phyloP scores from a whole-genome alignment of 2,797 vertebrate genomes.

The Hapalemur alaotrensis region DNA sequence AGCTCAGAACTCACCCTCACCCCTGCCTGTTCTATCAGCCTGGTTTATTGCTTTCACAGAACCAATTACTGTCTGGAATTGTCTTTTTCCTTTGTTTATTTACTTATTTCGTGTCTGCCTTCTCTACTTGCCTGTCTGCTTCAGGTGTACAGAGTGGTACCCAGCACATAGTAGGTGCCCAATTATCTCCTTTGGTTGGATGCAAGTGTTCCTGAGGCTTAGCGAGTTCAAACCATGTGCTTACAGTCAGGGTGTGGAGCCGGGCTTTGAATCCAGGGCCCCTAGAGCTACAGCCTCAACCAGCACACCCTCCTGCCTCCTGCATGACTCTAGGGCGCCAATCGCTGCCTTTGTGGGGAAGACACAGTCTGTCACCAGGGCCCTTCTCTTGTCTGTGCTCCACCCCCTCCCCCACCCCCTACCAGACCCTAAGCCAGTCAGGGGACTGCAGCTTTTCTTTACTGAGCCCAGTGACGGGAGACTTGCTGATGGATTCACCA shows the following conservation, averaged over 20 bases:
- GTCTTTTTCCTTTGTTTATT: background rate
- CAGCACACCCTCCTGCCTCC: background rate
- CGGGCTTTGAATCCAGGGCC: background rate
- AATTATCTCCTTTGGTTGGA: background rate
- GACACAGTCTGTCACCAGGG: background rate
- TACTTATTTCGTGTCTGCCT: background rate
- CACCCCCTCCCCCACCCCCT: no score
- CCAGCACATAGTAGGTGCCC: background rate
- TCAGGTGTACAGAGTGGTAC: background rate
- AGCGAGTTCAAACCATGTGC: background rate
- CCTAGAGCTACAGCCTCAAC: background rate
- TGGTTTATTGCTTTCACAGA: background rate
- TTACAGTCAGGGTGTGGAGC: background rate
- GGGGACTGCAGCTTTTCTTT: background rate
- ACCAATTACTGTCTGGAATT: background rate
- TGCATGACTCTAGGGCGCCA: background rate
- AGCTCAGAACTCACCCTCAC: accelerated
- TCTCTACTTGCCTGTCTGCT: background rate
- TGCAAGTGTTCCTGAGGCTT: background rate
- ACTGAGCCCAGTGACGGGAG: background rate
- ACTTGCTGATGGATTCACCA: background rate
- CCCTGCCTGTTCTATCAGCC: background rate
- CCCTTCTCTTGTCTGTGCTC: background rate
- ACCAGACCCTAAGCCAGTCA: background rate
- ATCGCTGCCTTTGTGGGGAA: background rate